Evolutionary conservation across 37 sponge, comb jelly and placozoan species (phyloP), one percentile per base, ranked within the genome.

Genomic region (Cladorhizidae sp.): DNA sequence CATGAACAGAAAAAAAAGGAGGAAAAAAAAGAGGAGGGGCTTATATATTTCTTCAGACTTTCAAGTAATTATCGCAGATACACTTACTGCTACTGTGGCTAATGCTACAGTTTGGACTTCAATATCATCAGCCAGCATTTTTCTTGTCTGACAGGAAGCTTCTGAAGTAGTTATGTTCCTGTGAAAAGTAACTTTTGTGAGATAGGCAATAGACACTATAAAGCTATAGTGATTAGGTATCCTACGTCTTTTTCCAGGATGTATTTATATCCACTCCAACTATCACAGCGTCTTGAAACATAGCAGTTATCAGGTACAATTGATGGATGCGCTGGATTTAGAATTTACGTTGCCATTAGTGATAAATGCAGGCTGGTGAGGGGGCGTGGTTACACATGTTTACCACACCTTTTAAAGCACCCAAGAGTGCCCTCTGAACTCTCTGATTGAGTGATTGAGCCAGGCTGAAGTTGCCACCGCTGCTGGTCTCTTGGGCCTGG

Each of bases 41-140:
- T n/a, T n/a, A n/a, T n/a, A n/a, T n/a, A n/a, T n/a, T n/a, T n/a
- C n/a, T n/a, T n/a, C n/a, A n/a, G n/a, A n/a, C n/a, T n/a, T n/a
- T n/a, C n/a, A n/a, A n/a, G n/a, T n/a, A n/a, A 33, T 36, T 8
- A 18, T 18, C 43, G 12, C 57, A 21, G 7, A 22, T 67, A 40
- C 17, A 31, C 83, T 82, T 59, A 87, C 88, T 28, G 77, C 57
- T 21, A 75, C 54, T 32, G 42, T 35, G 26, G 40, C 5, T 23
- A 7, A 12, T 38, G 29, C 82, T 26, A 31, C 1, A 21, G 86
- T 74, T 72, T 95, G 95, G 17, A 42, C 32, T 29, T 81, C 82
- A 5, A 68, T 73, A n/a, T 95, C 95, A 64, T 91, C 61, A 36
- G 92, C 84, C 31, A 95, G 76, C 15, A 88, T 36, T 40, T 91